Conservation (phyloP, 2,797 vertebrate species). For the Threskiornis aethiopicus region DNA sequence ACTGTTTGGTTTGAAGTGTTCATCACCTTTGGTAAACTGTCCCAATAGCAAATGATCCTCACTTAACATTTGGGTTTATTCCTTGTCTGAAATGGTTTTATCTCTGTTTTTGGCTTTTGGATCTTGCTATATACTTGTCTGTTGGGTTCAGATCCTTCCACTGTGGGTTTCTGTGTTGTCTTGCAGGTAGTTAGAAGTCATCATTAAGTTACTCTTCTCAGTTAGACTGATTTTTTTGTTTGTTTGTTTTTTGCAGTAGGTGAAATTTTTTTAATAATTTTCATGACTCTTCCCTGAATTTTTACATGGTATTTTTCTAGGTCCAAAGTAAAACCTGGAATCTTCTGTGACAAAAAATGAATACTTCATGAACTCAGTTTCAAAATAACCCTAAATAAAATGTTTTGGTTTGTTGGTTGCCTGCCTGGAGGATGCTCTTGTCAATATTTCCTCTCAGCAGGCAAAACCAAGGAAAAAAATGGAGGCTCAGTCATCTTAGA, state of each 20-base stretch:
- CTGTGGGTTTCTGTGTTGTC: neutral
- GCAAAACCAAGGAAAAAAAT: neutral
- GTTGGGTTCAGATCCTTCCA: neutral
- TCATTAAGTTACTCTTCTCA: neutral
- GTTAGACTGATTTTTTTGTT: neutral
- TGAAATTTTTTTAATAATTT: neutral
- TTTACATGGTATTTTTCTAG: neutral
- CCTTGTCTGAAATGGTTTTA: neutral
- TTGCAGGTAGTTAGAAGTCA: neutral
- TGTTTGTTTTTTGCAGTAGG: too few species aligned
- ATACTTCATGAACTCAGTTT: neutral
- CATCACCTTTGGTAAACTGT: neutral
- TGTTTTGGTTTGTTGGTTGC: neutral
- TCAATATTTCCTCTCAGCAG: neutral
- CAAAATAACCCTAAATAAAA: neutral
- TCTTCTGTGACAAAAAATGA: neutral
- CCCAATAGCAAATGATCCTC: neutral
- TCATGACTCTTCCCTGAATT: neutral
- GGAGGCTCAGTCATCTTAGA: accelerated
- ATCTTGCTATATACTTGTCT: neutral
- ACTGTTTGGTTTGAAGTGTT: neutral
- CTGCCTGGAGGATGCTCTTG: neutral
- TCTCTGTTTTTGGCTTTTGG: neutral
- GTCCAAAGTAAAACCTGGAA: neutral
- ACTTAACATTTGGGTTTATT: neutral